Evolutionary conservation across 2,797 vertebrate genomes (phyloP).

Genomic region (Eremophila alpestris): DNA sequence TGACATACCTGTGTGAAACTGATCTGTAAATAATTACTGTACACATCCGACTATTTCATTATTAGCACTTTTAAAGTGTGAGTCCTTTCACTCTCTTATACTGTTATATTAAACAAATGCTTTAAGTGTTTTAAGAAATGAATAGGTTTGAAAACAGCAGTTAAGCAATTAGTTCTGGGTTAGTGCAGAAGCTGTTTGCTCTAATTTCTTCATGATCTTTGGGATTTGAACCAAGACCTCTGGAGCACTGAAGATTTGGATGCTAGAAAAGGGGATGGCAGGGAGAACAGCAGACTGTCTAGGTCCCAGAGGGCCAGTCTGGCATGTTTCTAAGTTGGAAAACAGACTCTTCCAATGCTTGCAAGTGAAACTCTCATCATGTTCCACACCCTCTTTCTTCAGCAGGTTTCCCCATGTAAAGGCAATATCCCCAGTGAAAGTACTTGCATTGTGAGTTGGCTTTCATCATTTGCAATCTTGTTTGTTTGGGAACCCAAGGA

Average conservation of each 20-base stretch:
- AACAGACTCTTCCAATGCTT: neutral
- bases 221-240: neutral
- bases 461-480: neutral
- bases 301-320: neutral
- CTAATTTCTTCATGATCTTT: neutral
- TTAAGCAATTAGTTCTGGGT: neutral
- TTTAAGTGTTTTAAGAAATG: neutral
- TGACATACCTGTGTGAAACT: slow-evolving; percentile 8
- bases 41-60: neutral
- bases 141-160: neutral
- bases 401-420: neutral
- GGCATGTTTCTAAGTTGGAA: neutral
- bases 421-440: rapidly evolving
- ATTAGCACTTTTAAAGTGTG: neutral
- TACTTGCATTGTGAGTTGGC: neutral
- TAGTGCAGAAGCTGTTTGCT: neutral
- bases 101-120: neutral
- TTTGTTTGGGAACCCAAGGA: neutral
- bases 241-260: neutral
- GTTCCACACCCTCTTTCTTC: neutral
- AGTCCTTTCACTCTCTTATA: neutral
- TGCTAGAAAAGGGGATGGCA: neutral
- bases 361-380: neutral
- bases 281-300: neutral
- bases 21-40: slow-evolving; percentile 18